Conservation (phyloP, 1,140 invertebrate species). For the Drosophila malerkotliana region DNA sequence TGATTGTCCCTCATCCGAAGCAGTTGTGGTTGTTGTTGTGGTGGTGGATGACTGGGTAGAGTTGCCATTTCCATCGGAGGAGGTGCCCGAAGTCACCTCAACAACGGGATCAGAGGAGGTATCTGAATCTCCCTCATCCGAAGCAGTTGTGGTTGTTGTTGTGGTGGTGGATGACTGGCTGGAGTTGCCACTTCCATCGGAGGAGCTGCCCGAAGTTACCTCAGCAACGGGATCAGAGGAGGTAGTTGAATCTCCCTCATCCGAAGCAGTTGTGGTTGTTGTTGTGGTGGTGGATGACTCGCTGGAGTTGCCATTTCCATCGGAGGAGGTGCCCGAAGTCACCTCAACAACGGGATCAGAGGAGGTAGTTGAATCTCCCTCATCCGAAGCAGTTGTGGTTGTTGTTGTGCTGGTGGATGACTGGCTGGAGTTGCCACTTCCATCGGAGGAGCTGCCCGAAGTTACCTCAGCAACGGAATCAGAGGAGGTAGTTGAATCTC, state of each 20-base stretch:
- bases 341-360: not conserved
- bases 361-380: not conserved
- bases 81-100: not conserved
- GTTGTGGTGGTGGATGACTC: conserved; percentile 2
- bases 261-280: conserved; percentile 2
- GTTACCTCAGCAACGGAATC: not conserved
- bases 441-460: not conserved
- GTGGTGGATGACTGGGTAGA: not conserved
- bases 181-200: not conserved
- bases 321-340: not conserved
- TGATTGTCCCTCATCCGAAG: not conserved
- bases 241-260: not conserved
- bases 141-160: not conserved
- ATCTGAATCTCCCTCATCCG: not conserved
- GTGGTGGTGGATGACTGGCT: not conserved
- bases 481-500: not conserved
- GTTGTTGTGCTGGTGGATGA: not conserved
- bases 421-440: not conserved
- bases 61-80: conserved; percentile 3
- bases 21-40: conserved; percentile 2
- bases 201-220: not conserved
- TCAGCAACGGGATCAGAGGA: not conserved
- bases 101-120: not conserved
- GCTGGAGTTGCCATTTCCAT: not conserved
- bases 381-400: not conserved